phyloP scores from a whole-genome alignment of 2,797 vertebrate species.

The Manis javanica region DNA sequence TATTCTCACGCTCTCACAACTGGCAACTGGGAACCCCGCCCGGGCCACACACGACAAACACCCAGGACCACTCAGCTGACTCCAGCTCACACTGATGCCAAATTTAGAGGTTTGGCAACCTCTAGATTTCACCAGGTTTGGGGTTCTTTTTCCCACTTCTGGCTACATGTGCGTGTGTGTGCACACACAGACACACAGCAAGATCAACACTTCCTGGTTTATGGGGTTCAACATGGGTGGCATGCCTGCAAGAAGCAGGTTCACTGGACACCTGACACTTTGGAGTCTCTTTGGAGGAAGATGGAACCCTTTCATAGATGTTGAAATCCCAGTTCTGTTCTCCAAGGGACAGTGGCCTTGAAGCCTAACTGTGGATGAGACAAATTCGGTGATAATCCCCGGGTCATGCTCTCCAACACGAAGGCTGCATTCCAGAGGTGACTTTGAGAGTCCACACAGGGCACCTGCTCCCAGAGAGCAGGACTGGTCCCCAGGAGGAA shows the following conservation, averaged over 20 bases:
- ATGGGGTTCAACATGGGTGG: background rate
- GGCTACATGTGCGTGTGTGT: background rate
- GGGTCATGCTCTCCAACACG: background rate
- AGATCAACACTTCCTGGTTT: background rate
- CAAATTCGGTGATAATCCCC: background rate
- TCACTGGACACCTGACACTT: background rate
- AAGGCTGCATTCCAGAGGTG: background rate
- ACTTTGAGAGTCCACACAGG: background rate
- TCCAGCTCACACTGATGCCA: constrained; percentile 22
- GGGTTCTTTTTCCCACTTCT: background rate
- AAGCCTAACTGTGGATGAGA: background rate
- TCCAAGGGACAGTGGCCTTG: background rate
- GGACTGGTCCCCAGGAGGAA: rapidly evolving
- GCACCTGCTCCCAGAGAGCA: background rate
- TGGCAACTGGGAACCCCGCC: constrained; percentile 27
- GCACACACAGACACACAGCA: background rate
- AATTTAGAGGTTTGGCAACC: constrained; percentile 6
- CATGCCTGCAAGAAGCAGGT: background rate
- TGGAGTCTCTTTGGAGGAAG: background rate
- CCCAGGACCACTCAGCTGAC: background rate
- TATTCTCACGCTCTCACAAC: background rate
- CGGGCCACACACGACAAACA: background rate
- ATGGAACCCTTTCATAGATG: background rate
- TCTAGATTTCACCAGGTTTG: constrained; percentile 33
- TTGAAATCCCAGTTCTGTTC: background rate